phyloP scores from a whole-genome alignment of 2,797 vertebrate species.

The Clarias fuscus region DNA sequence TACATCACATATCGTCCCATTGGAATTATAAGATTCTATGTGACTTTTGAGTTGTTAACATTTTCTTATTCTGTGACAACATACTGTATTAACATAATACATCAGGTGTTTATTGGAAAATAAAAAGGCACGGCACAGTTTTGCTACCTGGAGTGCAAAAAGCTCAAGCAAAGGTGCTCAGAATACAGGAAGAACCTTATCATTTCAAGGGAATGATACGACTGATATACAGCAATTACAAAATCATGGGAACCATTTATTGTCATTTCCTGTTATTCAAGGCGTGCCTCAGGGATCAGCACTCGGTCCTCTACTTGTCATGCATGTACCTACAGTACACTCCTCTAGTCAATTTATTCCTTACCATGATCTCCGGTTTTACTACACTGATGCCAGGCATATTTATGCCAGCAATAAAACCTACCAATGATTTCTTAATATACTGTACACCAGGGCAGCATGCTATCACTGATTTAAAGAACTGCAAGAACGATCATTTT shows the following conservation, averaged over 20 bases:
- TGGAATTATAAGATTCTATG: too few relatives aligned
- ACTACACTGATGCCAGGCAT: background rate
- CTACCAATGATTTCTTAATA: background rate
- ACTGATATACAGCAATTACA: background rate
- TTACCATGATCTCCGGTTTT: background rate
- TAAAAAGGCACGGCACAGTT: too few relatives aligned
- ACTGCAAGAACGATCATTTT: background rate
- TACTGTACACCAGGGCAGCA: background rate
- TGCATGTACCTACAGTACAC: background rate
- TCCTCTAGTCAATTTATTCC: background rate
- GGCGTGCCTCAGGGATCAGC: background rate
- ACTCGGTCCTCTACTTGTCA: background rate
- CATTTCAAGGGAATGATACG: too few relatives aligned
- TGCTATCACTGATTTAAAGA: background rate
- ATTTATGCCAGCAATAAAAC: conserved; percentile 1
- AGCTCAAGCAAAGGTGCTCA: too few relatives aligned
- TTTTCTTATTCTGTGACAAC: too few relatives aligned
- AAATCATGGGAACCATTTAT: background rate
- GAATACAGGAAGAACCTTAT: too few relatives aligned
- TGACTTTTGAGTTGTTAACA: too few relatives aligned
- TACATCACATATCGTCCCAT: background rate
- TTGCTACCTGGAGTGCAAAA: too few relatives aligned
- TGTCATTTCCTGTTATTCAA: background rate
- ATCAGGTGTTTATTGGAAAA: too few relatives aligned
- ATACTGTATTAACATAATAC: too few relatives aligned